phyloP scores from a whole-genome alignment of 2,888 invertebrate genomes.

The Nysson spinosus region DNA sequence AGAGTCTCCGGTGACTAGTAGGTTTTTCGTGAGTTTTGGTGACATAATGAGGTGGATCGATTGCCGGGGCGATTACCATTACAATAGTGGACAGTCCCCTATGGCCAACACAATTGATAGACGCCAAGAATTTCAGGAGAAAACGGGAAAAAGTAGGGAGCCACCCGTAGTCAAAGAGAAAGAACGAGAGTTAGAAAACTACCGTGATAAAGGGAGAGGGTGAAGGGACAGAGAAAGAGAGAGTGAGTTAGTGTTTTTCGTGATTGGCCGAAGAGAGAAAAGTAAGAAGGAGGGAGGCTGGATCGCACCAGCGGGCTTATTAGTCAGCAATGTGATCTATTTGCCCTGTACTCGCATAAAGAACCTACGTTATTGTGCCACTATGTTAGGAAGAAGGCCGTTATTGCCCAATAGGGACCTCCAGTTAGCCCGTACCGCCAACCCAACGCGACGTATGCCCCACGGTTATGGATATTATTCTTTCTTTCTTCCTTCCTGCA shows the following conservation, averaged over 20 bases:
- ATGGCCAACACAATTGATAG: slow-evolving; percentile 72
- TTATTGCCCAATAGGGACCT: slow-evolving; percentile 76
- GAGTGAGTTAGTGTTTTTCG: no score
- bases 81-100: slow-evolving; percentile 70
- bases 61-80: slow-evolving; percentile 73
- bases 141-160: slow-evolving; percentile 69
- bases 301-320: slow-evolving; percentile 74
- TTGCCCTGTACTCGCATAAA: slow-evolving; percentile 75
- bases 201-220: slow-evolving; percentile 39
- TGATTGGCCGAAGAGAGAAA: no score
- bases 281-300: slow-evolving; percentile 37
- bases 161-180: slow-evolving; percentile 19
- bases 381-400: slow-evolving; percentile 73
- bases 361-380: slow-evolving; percentile 74
- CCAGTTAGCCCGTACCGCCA: slow-evolving; percentile 62
- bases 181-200: slow-evolving; percentile 49
- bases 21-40: slow-evolving; percentile 64
- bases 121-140: slow-evolving; percentile 71
- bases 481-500: slow-evolving; percentile 26
- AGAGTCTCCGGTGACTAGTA: slow-evolving; percentile 63
- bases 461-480: slow-evolving; percentile 58
- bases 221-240: slow-evolving; percentile 6
- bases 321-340: slow-evolving; percentile 77
- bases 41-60: slow-evolving; percentile 75
- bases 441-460: slow-evolving; percentile 60